These are phyloP conservation scores for Urocyon cinereoargenteus DNA, from an alignment of 2,797 vertebrate genomes.

Conservation along the genomic window DNA sequence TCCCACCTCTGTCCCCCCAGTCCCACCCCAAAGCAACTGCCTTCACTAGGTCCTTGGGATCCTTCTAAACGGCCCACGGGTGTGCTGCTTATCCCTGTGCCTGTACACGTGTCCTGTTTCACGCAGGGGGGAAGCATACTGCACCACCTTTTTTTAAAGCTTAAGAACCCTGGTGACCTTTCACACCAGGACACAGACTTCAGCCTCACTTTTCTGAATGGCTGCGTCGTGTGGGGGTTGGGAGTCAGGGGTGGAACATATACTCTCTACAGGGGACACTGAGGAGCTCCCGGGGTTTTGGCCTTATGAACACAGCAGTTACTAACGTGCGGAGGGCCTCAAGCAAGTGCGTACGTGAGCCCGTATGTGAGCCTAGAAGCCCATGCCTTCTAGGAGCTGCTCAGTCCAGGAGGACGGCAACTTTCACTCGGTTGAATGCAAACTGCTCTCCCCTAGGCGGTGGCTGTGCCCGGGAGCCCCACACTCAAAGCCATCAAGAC, in stretches of 20 bases:
- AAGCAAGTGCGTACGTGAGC: fast-evolving
- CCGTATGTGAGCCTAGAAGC: neutral
- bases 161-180: neutral
- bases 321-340: neutral
- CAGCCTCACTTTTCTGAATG: fast-evolving
- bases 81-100: neutral
- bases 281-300: neutral
- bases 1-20: neutral
- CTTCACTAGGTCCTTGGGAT: neutral
- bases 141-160: neutral
- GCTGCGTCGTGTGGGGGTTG: too few species aligned
- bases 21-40: neutral
- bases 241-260: too few species aligned
- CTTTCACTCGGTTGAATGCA: neutral
- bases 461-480: neutral
- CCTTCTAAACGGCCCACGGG: neutral
- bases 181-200: neutral
- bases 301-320: fast-evolving
- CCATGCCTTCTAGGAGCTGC: neutral
- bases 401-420: neutral
- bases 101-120: fast-evolving
- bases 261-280: too few species aligned
- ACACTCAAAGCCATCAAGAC: neutral
- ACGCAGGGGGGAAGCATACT: fast-evolving
- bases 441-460: neutral